Evolutionary conservation across 2,113 vertebrate genomes (phyloP).

Genomic region (Coturnix japonica): DNA sequence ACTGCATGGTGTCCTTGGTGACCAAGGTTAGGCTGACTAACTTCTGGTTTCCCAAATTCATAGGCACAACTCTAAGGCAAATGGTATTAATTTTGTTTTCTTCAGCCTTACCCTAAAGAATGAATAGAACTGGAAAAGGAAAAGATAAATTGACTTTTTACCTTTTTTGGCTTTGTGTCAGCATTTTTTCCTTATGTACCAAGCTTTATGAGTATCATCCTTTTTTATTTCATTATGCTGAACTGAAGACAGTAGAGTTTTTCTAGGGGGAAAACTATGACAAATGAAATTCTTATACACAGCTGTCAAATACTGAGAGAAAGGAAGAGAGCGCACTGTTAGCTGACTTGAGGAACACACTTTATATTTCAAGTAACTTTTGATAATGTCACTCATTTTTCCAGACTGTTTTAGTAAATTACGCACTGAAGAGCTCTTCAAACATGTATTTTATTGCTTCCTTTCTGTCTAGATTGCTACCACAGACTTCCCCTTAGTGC

Average conservation of each 20-base stretch:
- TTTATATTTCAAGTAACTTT: not conserved
- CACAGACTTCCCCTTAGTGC: not conserved
- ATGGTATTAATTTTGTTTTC: not conserved
- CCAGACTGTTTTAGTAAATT: not conserved
- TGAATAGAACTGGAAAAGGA: not conserved
- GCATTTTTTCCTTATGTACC: not conserved
- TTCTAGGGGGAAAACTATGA: not conserved
- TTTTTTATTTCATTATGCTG: not conserved
- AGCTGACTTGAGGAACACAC: not conserved
- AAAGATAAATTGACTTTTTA: not conserved
- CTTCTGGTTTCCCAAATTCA: not conserved
- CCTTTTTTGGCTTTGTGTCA: not conserved
- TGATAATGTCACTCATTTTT: not conserved
- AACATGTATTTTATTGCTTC: not conserved
- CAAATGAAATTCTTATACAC: not conserved
- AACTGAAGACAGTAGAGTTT: not conserved
- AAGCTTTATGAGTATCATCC: not conserved
- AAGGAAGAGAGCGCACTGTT: not conserved
- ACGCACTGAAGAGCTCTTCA: not conserved
- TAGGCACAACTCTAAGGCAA: not conserved
- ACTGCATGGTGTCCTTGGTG: not conserved
- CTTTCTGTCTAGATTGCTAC: not conserved
- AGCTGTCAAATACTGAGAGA: not conserved
- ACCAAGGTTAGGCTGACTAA: not conserved
- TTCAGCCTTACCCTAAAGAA: not conserved